Conservation (phyloP, 30 jellyfish, hydroid and myxozoan genomes). For the Turritopsis rubra region DNA sequence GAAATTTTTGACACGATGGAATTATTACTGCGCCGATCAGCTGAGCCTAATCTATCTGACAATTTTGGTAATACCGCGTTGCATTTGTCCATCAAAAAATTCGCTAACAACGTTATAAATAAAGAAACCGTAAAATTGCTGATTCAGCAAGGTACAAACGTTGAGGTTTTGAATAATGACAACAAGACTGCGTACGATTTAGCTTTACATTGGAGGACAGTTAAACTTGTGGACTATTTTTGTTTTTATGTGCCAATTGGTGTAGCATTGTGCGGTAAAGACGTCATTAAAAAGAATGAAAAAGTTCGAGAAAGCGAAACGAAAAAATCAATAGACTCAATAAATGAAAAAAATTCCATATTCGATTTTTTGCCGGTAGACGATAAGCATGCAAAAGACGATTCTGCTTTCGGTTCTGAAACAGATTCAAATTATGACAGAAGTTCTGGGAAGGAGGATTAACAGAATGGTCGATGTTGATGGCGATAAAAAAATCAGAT, state of each 20-base stretch:
- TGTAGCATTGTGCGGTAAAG: background rate
- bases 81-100: background rate
- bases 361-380: background rate
- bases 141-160: constrained; percentile 11
- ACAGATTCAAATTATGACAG: background rate
- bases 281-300: background rate
- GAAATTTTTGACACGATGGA: background rate
- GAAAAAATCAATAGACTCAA: background rate
- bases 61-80: background rate
- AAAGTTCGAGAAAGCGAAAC: background rate
- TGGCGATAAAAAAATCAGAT: background rate
- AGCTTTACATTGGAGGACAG: constrained; percentile 1
- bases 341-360: background rate
- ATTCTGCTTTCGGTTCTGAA: background rate
- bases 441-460: background rate
- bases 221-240: background rate
- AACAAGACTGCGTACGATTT: background rate
- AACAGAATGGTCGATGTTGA: background rate
- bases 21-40: background rate
- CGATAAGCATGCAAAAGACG: background rate
- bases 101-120: background rate
- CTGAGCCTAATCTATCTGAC: background rate
- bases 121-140: background rate
- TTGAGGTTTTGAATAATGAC: background rate
- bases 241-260: background rate